Conservation (phyloP, 2,113 vertebrate species). For the Copsychus sechellarum region DNA sequence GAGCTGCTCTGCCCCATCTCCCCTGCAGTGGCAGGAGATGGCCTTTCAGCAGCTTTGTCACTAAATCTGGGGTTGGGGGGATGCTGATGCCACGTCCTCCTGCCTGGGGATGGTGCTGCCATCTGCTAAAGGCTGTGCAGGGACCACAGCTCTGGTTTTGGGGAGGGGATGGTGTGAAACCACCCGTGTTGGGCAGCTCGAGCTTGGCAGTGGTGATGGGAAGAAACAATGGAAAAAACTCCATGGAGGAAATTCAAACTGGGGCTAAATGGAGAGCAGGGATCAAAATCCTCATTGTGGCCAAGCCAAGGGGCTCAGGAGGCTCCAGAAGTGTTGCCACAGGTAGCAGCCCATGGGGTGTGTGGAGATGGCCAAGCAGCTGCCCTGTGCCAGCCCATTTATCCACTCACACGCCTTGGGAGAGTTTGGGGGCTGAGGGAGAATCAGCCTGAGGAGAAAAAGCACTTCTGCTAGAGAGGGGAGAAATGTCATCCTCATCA, state of each 20-base stretch:
- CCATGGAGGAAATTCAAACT: background rate
- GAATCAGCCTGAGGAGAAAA: background rate
- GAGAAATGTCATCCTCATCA: background rate
- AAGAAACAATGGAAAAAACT: background rate
- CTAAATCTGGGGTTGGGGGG: background rate
- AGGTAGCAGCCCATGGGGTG: background rate
- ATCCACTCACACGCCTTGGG: accelerated
- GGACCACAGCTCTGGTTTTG: accelerated
- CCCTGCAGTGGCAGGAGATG: accelerated
- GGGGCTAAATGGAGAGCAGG: background rate
- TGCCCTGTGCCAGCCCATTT: background rate
- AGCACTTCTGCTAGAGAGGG: background rate
- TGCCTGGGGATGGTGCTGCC: background rate
- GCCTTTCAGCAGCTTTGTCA: background rate
- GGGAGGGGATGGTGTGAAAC: background rate
- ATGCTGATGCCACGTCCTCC: background rate
- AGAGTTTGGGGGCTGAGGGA: background rate
- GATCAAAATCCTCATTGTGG: background rate
- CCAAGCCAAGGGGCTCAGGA: background rate
- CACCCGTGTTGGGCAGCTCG: accelerated
- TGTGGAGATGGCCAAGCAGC: background rate
- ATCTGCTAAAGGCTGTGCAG: accelerated
- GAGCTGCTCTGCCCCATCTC: background rate
- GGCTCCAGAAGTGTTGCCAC: background rate
- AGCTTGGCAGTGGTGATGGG: background rate